phyloP scores from a whole-genome alignment of 1,140 invertebrate genomes.

The Lordiphosa collinella region DNA sequence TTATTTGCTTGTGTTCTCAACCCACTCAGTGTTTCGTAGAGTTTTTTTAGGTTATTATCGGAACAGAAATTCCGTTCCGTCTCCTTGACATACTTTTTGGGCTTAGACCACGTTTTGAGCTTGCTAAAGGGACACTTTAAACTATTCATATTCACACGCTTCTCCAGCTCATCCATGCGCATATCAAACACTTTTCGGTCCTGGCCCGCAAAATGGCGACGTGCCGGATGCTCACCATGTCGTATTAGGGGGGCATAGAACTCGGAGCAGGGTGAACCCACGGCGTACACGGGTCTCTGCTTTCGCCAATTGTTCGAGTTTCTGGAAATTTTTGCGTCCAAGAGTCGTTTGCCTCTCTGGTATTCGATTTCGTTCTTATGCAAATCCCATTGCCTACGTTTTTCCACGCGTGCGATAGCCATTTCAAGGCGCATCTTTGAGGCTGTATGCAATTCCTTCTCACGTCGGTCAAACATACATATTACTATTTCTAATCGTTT shows the following conservation, averaged over 20 bases:
- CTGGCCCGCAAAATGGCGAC: conserved; percentile 69
- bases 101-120: conserved; percentile 65
- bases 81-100: conserved; percentile 58
- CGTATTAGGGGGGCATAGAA: conserved; percentile 81
- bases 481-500: conserved; percentile 81
- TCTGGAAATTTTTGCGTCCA: conserved; percentile 40
- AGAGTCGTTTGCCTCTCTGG: conserved; percentile 65
- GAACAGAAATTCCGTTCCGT: conserved; percentile 70
- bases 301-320: conserved; percentile 49
- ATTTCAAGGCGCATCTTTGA: conserved; percentile 78
- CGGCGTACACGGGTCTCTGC: conserved; percentile 79
- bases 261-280: conserved; percentile 80
- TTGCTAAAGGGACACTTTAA: conserved; percentile 65
- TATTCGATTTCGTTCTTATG: conserved; percentile 74
- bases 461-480: conserved; percentile 75
- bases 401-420: conserved; percentile 68
- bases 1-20: conserved; percentile 24
- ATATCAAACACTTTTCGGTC: conserved; percentile 58
- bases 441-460: conserved; percentile 71
- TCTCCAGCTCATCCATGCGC: conserved; percentile 69
- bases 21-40: conserved; percentile 55
- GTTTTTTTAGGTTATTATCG: conserved; percentile 55
- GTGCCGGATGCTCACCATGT: conserved; percentile 80
- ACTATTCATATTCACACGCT: conserved; percentile 32
- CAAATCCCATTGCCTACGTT: conserved; percentile 73